A percentile compares a stretch with the other conserved stretches of the same genome.
Conservation (phyloP, 1,140 invertebrate species). For the Cydia splendana region DNA sequence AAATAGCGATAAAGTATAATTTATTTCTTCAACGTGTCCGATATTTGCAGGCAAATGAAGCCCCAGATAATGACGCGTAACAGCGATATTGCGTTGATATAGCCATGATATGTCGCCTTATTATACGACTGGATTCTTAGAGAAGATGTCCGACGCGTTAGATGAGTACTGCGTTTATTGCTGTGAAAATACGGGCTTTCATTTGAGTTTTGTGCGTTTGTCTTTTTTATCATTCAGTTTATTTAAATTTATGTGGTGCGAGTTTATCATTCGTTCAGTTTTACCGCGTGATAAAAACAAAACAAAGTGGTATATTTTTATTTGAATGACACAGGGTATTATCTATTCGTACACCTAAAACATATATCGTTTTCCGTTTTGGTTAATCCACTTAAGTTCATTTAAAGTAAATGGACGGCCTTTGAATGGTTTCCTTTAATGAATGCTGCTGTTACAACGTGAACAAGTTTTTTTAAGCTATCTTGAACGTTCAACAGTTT, state of each 20-base stretch:
- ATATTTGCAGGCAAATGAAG: conserved; percentile 6
- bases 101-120: conserved; percentile 15
- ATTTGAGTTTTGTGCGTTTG: not conserved
- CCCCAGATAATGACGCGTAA: conserved; percentile 16
- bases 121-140: conserved; percentile 11
- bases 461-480: too few species aligned
- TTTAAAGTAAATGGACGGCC: too few species aligned
- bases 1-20: not conserved
- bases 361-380: too few species aligned
- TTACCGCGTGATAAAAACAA: too few species aligned
- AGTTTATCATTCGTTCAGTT: too few species aligned
- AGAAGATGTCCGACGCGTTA: not conserved
- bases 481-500: too few species aligned
- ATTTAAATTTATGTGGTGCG: not conserved
- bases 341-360: too few species aligned
- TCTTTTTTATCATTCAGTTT: not conserved
- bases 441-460: too few species aligned
- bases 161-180: conserved; percentile 15
- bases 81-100: not conserved
- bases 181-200: conserved; percentile 1
- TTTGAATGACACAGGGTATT: too few species aligned
- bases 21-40: not conserved
- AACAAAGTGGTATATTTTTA: not conserved
- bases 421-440: too few species aligned
- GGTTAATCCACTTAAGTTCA: too few species aligned